These are phyloP conservation scores for Bolinopsis microptera DNA, from an alignment of 37 sponge, comb jelly and placozoan genomes.

Conservation along the genomic window DNA sequence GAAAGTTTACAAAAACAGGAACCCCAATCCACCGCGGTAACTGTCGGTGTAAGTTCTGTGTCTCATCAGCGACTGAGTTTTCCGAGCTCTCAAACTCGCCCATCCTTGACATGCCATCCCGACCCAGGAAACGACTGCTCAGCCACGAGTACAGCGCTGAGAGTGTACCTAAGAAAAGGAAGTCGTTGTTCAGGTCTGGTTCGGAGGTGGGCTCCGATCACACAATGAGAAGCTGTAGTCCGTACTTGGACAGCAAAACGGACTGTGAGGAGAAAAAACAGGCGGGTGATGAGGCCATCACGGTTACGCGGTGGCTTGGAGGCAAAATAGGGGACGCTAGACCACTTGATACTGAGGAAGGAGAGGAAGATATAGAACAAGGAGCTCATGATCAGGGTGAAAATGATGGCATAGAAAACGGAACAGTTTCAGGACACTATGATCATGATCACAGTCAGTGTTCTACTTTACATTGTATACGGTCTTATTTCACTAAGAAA, in stretches of 20 bases:
- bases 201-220: not conserved
- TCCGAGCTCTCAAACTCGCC: slow-evolving; percentile 44
- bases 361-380: not conserved
- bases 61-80: slow-evolving; percentile 19
- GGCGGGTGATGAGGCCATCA: not conserved
- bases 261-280: not conserved
- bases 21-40: slow-evolving; percentile 51
- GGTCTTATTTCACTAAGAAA: slow-evolving; percentile 27
- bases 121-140: slow-evolving; percentile 24
- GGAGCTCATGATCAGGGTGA: no score
- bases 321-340: not conserved
- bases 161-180: not conserved
- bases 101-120: slow-evolving; percentile 33
- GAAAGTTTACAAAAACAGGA: slow-evolving; percentile 42
- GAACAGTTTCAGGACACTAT: not conserved
- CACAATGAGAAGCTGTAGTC: not conserved
- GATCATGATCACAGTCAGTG: slow-evolving; percentile 44
- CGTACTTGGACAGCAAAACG: not conserved
- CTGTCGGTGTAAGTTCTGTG: slow-evolving; percentile 53
- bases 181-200: slow-evolving; percentile 2
- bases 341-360: not conserved
- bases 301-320: not conserved
- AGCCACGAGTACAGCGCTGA: not conserved
- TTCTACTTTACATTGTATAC: slow-evolving; percentile 15
- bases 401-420: not conserved